Evolutionary conservation across 1,140 invertebrate genomes (phyloP), one percentile per base, ranked within the genome.

Genomic region (Drosophila sturtevanti): DNA sequence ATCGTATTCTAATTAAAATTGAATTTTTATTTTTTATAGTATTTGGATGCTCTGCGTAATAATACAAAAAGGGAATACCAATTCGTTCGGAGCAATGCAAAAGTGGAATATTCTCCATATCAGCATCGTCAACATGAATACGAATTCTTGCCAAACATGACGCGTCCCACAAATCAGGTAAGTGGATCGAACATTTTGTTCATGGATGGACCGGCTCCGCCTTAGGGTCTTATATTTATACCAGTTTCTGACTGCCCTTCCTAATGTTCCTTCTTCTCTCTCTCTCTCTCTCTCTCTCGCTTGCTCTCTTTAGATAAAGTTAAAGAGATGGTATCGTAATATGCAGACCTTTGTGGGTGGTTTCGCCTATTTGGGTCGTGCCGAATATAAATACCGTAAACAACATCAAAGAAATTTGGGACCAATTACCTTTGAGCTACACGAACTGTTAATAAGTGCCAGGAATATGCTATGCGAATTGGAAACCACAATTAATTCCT

Each of bases 71-170:
- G 59, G 35, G 87, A 90, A 52, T 81, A 59, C 21, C 54, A 63
- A 16, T 54, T 61, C 21, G 66, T 81, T 10, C 66, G 63, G 10
- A 38, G 27, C 4, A 64, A 65, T 31, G 73, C 70, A 55, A 68
- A 65, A 5, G 71, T 86, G 59, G 76, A 85, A 38, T 86, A 86
- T 35, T 65, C 68, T 64, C 61, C 69, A 44, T 67, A 68, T 21
- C 58, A 72, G 27, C 62, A 73, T 35, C 91, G 81, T 77, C 63
- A 68, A 55, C 68, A 68, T 51, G 77, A 86, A 55, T 91, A 91
- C 77, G 84, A 76, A 58, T 91, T 91, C 72, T 77, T 91, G 74
- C 85, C 89, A 16, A 89, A 89, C 70, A 78, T 91, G 70, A 90
- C 82, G 73, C 74, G 59, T 35, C 72, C 71, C 68, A 79, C 79